Evolutionary conservation across 2,113 vertebrate species (phyloP).

Genomic region (Peromyscus leucopus): DNA sequence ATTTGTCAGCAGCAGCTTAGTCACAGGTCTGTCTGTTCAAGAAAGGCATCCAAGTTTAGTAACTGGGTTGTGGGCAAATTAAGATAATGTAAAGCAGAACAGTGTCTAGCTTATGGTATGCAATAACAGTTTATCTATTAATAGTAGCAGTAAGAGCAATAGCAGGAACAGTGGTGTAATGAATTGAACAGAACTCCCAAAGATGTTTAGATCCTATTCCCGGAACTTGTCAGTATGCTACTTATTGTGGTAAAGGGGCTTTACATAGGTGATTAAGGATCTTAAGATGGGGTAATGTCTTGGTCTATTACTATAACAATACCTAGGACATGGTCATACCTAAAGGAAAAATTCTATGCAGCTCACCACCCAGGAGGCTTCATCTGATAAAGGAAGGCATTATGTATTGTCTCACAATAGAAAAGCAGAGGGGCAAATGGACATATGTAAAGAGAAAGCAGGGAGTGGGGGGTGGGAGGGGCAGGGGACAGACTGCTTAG

Average conservation of each 20-base stretch:
- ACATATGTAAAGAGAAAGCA: not conserved
- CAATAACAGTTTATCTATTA: not conserved
- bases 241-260: not conserved
- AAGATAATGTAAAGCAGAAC: not conserved
- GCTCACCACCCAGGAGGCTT: not conserved
- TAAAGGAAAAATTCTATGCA: not conserved
- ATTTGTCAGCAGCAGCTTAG: constrained; percentile 56
- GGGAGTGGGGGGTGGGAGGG: too few species aligned
- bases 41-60: constrained; percentile 29
- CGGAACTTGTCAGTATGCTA: not conserved
- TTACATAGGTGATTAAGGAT: not conserved
- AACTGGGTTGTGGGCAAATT: not conserved
- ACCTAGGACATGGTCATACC: not conserved
- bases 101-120: not conserved
- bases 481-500: not conserved
- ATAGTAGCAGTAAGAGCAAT: not conserved
- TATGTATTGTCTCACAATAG: not conserved
- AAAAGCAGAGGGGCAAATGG: not conserved
- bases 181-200: not conserved
- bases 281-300: not conserved
- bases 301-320: not conserved
- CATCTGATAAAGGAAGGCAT: not conserved
- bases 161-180: not conserved
- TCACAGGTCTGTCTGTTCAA: constrained; percentile 46
- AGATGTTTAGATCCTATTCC: not conserved